Evolutionary conservation across 2,797 vertebrate species (phyloP).

Genomic region (Enoplosus armatus): DNA sequence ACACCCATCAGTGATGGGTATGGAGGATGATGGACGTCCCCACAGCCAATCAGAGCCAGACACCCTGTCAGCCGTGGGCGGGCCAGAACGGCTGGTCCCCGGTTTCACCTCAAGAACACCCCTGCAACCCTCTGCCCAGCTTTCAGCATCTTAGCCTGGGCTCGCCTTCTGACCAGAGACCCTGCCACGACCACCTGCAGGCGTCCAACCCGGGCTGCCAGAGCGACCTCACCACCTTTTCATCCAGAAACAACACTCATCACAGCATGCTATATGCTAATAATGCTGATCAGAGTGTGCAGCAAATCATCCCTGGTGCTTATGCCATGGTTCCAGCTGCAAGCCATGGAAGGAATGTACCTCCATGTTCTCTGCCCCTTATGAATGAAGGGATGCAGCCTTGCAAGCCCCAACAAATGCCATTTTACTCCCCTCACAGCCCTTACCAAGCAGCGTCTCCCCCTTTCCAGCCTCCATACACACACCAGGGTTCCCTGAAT

Average conservation of each 20-base stretch:
- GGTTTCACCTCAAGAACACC: constrained; percentile 37
- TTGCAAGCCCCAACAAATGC: constrained; percentile 23
- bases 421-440: constrained; percentile 35
- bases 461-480: constrained; percentile 19
- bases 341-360: constrained; percentile 9
- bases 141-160: constrained; percentile 65
- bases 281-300: background rate
- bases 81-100: constrained; percentile 69
- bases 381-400: constrained; percentile 2
- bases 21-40: constrained; percentile 76
- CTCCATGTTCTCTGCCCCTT: constrained; percentile 52
- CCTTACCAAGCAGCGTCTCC: constrained; percentile 28
- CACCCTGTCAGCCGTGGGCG: constrained; percentile 64
- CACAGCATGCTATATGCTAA: background rate
- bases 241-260: background rate
- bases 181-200: constrained; percentile 26
- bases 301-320: background rate
- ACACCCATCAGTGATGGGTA: constrained; percentile 43
- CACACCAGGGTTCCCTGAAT: constrained; percentile 42
- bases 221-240: background rate
- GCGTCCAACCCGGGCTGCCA: constrained; percentile 3
- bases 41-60: constrained; percentile 66
- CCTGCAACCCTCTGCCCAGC: constrained; percentile 42
- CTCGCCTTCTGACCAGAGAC: constrained; percentile 43
- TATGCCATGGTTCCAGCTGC: constrained; percentile 1